These are phyloP conservation scores for Dinocampus coccinellae DNA, from an alignment of 2,888 invertebrate species.

Conservation along the genomic window DNA sequence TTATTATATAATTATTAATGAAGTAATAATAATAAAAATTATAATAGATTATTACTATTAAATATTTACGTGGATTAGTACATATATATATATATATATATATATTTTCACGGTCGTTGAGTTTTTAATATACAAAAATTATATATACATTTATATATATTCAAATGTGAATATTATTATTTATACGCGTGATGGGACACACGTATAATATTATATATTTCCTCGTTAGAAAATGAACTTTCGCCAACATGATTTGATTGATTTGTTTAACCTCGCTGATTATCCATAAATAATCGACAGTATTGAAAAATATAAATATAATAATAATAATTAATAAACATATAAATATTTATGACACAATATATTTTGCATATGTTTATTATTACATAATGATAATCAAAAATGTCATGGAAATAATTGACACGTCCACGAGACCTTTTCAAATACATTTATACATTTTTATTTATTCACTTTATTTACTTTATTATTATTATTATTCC, in stretches of 20 bases:
- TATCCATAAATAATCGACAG: neutral
- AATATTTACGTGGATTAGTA: neutral
- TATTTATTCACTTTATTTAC: neutral
- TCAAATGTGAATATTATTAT: neutral
- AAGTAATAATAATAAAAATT: neutral
- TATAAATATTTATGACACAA: neutral
- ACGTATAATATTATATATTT: neutral
- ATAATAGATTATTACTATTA: neutral
- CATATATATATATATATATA: neutral
- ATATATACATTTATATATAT: neutral
- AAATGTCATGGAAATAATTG: neutral
- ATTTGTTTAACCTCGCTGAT: neutral
- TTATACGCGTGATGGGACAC: neutral
- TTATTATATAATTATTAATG: neutral
- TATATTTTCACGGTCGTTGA: neutral
- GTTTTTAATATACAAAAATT: neutral
- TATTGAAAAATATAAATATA: neutral
- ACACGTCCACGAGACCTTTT: too few relatives aligned
- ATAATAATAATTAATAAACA: neutral
- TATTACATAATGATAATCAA: neutral
- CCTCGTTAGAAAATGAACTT: neutral
- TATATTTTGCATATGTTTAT: neutral
- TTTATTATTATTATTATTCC: neutral
- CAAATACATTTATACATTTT: neutral
- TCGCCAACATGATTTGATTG: neutral